Percentiles rank a stretch among this genome's conserved stretches.
Conservation (phyloP, 2,113 vertebrate species). For the Aptenodytes forsteri region DNA sequence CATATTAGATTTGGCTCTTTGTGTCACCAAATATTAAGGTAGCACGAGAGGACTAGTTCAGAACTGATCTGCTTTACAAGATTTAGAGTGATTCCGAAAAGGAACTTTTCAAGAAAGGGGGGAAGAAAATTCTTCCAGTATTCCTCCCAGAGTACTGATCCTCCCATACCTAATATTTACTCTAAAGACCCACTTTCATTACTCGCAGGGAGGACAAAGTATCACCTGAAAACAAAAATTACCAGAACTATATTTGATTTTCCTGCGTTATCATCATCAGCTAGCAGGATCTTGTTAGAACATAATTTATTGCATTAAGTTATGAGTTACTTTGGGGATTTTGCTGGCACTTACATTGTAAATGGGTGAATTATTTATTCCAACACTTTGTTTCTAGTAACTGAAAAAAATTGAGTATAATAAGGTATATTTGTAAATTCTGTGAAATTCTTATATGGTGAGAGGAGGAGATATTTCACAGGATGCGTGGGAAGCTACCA, state of each 20-base stretch:
- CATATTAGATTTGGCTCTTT: background rate
- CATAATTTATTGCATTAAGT: background rate
- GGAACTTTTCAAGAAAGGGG: background rate
- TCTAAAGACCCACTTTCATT: background rate
- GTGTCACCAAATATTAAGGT: background rate
- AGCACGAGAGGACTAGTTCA: background rate
- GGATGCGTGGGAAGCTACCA: background rate
- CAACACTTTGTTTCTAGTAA: background rate
- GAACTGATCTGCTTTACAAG: background rate
- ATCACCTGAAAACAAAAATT: background rate
- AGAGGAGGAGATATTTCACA: background rate
- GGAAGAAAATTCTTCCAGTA: background rate
- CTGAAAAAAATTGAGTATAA: background rate
- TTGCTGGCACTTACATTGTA: background rate
- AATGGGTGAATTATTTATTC: constrained; percentile 5
- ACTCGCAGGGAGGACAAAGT: background rate
- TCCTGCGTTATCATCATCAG: background rate
- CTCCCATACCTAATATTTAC: background rate
- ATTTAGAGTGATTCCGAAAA: background rate
- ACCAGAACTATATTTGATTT: background rate
- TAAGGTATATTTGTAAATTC: constrained; percentile 10
- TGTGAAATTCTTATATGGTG: background rate
- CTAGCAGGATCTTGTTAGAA: background rate
- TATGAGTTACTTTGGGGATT: background rate
- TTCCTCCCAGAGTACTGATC: background rate